Evolutionary conservation across 2,888 invertebrate genomes (phyloP).

Genomic region (Cordilura impudica): DNA sequence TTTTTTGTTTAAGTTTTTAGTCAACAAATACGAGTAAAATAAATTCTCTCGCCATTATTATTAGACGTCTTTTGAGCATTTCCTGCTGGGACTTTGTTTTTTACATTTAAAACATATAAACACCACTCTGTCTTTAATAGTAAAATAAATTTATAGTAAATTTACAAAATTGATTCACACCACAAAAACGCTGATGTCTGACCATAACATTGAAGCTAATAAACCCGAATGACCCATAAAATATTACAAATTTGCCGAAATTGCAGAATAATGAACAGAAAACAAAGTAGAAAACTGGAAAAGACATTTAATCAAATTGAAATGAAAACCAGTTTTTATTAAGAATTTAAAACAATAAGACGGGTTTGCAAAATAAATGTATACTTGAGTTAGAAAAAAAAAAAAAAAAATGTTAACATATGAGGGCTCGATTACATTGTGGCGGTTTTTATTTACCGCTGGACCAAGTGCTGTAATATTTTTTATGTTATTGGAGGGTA

Average conservation of each 20-base stretch:
- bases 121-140: too few relatives aligned
- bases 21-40: too few relatives aligned
- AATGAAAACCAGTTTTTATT: constrained; percentile 69
- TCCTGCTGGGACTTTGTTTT: too few relatives aligned
- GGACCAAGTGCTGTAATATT: constrained; percentile 84
- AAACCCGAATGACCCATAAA: constrained; percentile 12
- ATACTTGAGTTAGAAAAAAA: background rate
- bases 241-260: background rate
- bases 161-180: background rate
- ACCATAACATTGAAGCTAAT: background rate
- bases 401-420: constrained; percentile 62
- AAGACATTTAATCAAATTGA: constrained; percentile 66
- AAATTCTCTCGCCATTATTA: too few relatives aligned
- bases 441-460: constrained; percentile 82
- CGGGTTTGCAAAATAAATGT: background rate
- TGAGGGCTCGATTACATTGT: constrained; percentile 79
- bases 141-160: background rate
- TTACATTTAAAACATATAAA: too few relatives aligned
- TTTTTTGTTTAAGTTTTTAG: too few relatives aligned
- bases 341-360: constrained; percentile 6
- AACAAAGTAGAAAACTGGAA: constrained; percentile 78
- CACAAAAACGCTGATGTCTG: constrained; percentile 6
- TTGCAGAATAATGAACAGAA: constrained; percentile 14
- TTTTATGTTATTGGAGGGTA: constrained; percentile 82
- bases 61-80: too few relatives aligned